These are phyloP conservation scores for Drosophila leontia DNA, from an alignment of 1,140 invertebrate genomes.

Conservation along the genomic window DNA sequence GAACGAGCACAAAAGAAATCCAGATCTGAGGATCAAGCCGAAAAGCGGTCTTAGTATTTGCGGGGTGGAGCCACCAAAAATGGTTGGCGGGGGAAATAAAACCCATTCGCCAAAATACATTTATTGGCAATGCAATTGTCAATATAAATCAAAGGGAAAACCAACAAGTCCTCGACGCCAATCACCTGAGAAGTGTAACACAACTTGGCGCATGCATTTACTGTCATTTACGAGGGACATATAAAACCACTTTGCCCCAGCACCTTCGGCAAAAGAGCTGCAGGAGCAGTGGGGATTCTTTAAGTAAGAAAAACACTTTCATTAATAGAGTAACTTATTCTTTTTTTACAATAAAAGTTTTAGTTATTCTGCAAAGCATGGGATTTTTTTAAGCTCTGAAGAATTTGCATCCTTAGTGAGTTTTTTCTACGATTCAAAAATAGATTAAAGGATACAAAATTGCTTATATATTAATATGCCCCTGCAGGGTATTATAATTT, in stretches of 20 bases:
- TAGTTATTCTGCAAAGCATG: neutral
- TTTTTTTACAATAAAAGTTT: neutral
- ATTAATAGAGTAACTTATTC: neutral
- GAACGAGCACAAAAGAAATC: neutral
- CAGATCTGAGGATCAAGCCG: neutral
- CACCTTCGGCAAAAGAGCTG: neutral
- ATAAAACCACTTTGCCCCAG: conserved; percentile 41
- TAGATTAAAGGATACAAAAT: neutral
- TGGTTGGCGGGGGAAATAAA: conserved; percentile 1
- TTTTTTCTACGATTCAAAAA: neutral
- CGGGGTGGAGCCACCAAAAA: neutral
- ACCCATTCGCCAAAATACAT: conserved; percentile 10
- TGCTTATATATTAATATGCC: no score
- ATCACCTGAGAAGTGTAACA: conserved; percentile 22
- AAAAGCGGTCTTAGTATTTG: conserved; percentile 1
- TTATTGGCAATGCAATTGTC: conserved; percentile 49
- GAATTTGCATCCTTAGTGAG: neutral
- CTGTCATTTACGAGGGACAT: conserved; percentile 38
- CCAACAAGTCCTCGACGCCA: conserved; percentile 22
- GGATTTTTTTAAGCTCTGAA: neutral
- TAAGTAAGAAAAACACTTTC: neutral
- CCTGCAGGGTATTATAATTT: neutral
- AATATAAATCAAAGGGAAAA: conserved; percentile 49
- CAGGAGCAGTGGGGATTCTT: neutral
- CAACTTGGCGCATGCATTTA: conserved; percentile 28